Percentiles rank a stretch among this genome's conserved stretches.
Evolutionary conservation across 2,797 vertebrate genomes (phyloP).

Genomic region (Melanotaenia maccullochi): DNA sequence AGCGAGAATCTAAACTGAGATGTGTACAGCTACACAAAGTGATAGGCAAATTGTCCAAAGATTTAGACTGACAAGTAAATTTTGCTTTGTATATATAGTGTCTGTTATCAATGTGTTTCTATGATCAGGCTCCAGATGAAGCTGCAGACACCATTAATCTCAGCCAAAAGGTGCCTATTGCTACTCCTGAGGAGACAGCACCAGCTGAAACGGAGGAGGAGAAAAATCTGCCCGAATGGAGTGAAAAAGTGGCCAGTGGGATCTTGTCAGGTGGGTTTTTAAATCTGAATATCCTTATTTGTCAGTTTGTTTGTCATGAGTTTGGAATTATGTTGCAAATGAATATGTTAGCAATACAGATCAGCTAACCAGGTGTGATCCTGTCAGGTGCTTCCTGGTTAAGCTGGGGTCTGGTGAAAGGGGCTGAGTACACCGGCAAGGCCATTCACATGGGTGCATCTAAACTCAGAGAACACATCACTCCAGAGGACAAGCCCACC

Average conservation of each 20-base stretch:
- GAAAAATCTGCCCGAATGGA: conserved; percentile 91
- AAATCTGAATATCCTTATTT: background rate
- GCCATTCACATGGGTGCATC: conserved; percentile 96
- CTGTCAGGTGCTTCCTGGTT: conserved; percentile 94
- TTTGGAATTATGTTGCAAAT: background rate
- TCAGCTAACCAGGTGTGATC: background rate
- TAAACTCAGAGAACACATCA: conserved; percentile 94
- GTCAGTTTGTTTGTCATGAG: background rate
- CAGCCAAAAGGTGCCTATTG: conserved; percentile 87
- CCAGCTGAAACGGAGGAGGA: conserved; percentile 79
- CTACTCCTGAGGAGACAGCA: conserved; percentile 56
- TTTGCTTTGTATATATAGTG: conserved; percentile 13
- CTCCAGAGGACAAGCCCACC: conserved; percentile 93
- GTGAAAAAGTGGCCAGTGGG: conserved; percentile 93
- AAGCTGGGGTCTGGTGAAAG: conserved; percentile 96
- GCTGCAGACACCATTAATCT: conserved; percentile 87
- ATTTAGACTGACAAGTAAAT: conserved; percentile 19
- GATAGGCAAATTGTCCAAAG: conserved; percentile 7
- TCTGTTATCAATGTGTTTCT: conserved; percentile 61
- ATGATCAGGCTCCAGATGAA: conserved; percentile 84
- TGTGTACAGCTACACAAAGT: conserved; percentile 22
- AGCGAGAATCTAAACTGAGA: conserved; percentile 26
- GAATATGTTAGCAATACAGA: background rate
- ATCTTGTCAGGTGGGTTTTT: conserved; percentile 89
- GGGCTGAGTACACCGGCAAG: conserved; percentile 94